These are phyloP conservation scores for Umimayanthus chanpuru DNA, from an alignment of 92 coral and sea anemone genomes.

Conservation along the genomic window DNA sequence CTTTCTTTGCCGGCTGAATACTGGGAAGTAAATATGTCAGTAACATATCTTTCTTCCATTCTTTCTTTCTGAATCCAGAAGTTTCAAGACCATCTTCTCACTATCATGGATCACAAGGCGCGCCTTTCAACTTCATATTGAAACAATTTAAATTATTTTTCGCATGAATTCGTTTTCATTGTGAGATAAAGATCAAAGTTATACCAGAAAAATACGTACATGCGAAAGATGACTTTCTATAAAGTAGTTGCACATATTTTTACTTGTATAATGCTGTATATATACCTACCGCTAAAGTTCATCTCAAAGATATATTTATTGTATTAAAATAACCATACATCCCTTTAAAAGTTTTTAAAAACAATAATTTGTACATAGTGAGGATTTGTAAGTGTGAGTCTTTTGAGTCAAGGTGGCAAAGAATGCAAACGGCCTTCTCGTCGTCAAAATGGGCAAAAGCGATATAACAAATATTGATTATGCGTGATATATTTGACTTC, in stretches of 20 bases:
- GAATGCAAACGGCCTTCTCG: neutral
- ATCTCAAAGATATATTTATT: neutral
- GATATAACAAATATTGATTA: neutral
- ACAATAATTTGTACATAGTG: neutral
- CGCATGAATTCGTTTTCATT: too few species aligned
- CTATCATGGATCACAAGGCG: conserved; percentile 94
- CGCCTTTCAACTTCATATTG: conserved; percentile 52
- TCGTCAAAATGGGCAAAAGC: too few species aligned
- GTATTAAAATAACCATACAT: neutral
- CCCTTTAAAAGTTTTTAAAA: neutral
- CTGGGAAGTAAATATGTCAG: neutral
- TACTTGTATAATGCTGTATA: too few species aligned
- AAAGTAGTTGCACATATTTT: neutral
- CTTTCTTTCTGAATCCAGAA: conserved; percentile 67
- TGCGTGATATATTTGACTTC: neutral
- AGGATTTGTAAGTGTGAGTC: neutral
- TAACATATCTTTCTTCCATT: conserved; percentile 6
- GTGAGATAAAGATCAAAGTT: too few species aligned
- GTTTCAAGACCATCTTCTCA: conserved; percentile 96
- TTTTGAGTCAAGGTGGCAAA: conserved; percentile 14
- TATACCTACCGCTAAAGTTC: too few species aligned
- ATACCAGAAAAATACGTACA: neutral
- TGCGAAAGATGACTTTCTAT: neutral
- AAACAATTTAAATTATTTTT: neutral
- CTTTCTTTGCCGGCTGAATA: neutral